Percentiles rank a stretch among this genome's conserved stretches.
phyloP scores from a whole-genome alignment of 2,113 vertebrate genomes.

The Seriola rivoliana region DNA sequence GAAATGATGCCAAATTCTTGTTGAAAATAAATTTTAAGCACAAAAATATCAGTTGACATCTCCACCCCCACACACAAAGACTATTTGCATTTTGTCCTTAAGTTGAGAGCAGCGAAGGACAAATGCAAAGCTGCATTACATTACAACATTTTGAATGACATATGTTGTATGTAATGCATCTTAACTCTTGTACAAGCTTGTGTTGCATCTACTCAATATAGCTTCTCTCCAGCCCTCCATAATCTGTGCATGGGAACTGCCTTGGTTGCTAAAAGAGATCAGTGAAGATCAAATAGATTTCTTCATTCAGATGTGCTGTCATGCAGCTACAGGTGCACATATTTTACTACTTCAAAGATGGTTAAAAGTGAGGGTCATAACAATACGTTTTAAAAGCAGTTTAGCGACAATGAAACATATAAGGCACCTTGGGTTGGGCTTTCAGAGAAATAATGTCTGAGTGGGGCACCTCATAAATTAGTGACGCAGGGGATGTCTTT shows the following conservation, averaged over 20 bases:
- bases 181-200: background rate
- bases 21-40: background rate
- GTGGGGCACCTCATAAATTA: slow-evolving; percentile 65
- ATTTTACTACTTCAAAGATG: slow-evolving; percentile 26
- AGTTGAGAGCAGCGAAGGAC: background rate
- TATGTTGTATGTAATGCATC: background rate
- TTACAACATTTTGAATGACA: background rate
- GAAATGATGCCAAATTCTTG: background rate
- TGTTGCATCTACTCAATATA: background rate
- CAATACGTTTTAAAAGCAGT: slow-evolving; percentile 26
- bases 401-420: slow-evolving; percentile 39
- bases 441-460: slow-evolving; percentile 55
- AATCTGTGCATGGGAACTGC: slow-evolving; percentile 41
- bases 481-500: slow-evolving; percentile 67
- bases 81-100: background rate
- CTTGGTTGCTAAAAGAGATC: slow-evolving; percentile 23
- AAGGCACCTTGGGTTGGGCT: slow-evolving; percentile 41
- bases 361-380: slow-evolving; percentile 5
- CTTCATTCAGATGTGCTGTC: slow-evolving; percentile 43
- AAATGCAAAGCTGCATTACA: background rate
- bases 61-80: background rate
- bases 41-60: background rate
- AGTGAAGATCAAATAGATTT: slow-evolving; percentile 15
- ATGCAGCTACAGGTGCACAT: slow-evolving; percentile 46
- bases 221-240: background rate